Evolutionary conservation across 92 coral and sea anemone genomes (phyloP).

Genomic region (Porites cylindrica): DNA sequence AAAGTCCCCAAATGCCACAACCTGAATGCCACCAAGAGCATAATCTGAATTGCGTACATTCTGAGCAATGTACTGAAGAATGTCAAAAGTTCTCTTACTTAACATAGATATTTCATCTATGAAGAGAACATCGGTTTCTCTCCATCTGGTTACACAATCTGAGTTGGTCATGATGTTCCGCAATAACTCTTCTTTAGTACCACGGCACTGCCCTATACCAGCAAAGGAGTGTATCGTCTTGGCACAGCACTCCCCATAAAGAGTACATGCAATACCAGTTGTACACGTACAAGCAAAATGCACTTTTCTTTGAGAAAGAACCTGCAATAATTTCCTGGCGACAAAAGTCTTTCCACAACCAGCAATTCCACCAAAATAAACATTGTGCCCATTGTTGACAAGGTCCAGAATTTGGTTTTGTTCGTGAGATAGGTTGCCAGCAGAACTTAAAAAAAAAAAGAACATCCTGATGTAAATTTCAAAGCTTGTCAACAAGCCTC

Average conservation of each 20-base stretch:
- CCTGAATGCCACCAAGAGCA: constrained; percentile 69
- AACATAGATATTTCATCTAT: constrained; percentile 67
- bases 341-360: constrained; percentile 43
- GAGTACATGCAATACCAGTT: constrained; percentile 52
- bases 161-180: constrained; percentile 19
- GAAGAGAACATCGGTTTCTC: constrained; percentile 52
- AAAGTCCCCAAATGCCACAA: constrained; percentile 74
- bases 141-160: constrained; percentile 38
- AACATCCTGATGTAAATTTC: not conserved
- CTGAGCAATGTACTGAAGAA: constrained; percentile 37
- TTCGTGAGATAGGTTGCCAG: not conserved
- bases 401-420: constrained; percentile 11
- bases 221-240: constrained; percentile 64
- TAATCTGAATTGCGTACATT: constrained; percentile 12
- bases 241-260: constrained; percentile 18
- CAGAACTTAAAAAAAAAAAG: not conserved
- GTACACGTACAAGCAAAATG: constrained; percentile 43
- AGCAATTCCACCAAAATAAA: constrained; percentile 48
- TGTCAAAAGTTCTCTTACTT: constrained; percentile 53
- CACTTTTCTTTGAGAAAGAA: not conserved
- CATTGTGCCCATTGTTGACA: constrained; percentile 39
- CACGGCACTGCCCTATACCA: constrained; percentile 53
- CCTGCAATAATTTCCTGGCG: not conserved
- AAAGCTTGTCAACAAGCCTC: not conserved
- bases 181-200: constrained; percentile 20